Evolutionary conservation across 2,888 invertebrate species (phyloP), one percentile per base, ranked within the genome.

Genomic region (Philopedon plagiatum): DNA sequence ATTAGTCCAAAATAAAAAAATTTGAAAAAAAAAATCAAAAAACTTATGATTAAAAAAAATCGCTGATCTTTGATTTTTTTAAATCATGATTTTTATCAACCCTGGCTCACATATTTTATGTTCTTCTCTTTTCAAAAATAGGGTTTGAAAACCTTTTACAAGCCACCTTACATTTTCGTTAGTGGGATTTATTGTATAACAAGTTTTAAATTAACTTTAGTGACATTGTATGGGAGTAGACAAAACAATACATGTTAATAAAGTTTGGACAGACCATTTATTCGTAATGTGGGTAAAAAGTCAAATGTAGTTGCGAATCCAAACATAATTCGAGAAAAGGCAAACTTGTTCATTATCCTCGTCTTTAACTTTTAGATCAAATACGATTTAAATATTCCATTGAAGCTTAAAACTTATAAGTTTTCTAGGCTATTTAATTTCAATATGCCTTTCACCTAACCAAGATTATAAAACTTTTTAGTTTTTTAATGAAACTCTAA

Each of bases 211-310:
- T 54, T 26, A 54, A 26, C 29, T 54, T 54, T 26, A 13, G 29
- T 29, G 51, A 54, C 51, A 54, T 54, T 54, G 15, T 54, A 29
- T n/a, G 21, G 46, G 21, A 46, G 21, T 54, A 18, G 29, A 26
- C 11, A 15, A 26, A 54, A 54, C 51, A 54, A 54, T 13, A 54
- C 29, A 54, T 54, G 51, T 29, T 54, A 29, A 32, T 54, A 54
- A 54, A 54, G 51, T 54, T 54, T 29, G 15, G 51, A 54, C 29
- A 29, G 9, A 2, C 13, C 9, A 54, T 54, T 15, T 54, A 54
- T 54, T 29, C 51, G 18, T 29, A 26, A 26, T 26, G 51, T 54
- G 51, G 51, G 29, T 13, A 54, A 54, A 54, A 51, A 51, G 26
- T 51, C 29, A n/a, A 2, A 51, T 9, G 26, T 49, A 29, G 23